A percentile compares a stretch with the other conserved stretches of the same genome.
phyloP scores from a whole-genome alignment of 2,113 vertebrate genomes.

The Gobiocypris rarus region DNA sequence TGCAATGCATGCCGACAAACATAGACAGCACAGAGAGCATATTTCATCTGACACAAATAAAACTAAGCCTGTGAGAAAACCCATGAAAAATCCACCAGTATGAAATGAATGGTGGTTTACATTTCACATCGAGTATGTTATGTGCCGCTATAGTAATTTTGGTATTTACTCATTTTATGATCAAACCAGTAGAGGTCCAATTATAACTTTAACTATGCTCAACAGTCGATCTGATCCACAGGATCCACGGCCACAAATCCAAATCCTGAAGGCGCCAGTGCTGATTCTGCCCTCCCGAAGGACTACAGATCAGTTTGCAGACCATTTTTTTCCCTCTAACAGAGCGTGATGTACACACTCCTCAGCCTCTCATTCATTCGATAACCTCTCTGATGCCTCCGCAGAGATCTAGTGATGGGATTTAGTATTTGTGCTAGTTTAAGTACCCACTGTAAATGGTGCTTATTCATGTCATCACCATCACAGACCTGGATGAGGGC shows the following conservation, averaged over 20 bases:
- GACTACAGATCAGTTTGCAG: slow-evolving; percentile 76
- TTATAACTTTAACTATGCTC: slow-evolving; percentile 18
- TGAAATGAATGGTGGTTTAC: slow-evolving; percentile 5
- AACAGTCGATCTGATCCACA: slow-evolving; percentile 53
- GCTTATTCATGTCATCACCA: slow-evolving; percentile 1
- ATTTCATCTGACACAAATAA: too few species aligned
- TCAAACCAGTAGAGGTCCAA: slow-evolving; percentile 26
- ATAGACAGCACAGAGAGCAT: too few species aligned
- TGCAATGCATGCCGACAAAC: too few species aligned
- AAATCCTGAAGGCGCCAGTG: slow-evolving; percentile 81
- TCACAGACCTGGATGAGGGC: neutral
- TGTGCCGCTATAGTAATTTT: neutral
- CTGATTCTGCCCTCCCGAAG: slow-evolving; percentile 73
- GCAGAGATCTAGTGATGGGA: neutral
- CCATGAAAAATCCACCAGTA: neutral
- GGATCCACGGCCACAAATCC: slow-evolving; percentile 74
- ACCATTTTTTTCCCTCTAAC: slow-evolving; percentile 61
- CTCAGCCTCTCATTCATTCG: neutral
- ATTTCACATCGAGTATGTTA: neutral
- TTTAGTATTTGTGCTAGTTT: neutral
- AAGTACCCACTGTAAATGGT: neutral
- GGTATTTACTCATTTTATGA: neutral
- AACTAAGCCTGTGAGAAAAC: neutral
- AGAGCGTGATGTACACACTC: slow-evolving; percentile 10
- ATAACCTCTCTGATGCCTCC: slow-evolving; percentile 1